Base-by-base conservation (phyloP, 53 echinoderm and acorn worm species). In the Holothuria scabra region DNA sequence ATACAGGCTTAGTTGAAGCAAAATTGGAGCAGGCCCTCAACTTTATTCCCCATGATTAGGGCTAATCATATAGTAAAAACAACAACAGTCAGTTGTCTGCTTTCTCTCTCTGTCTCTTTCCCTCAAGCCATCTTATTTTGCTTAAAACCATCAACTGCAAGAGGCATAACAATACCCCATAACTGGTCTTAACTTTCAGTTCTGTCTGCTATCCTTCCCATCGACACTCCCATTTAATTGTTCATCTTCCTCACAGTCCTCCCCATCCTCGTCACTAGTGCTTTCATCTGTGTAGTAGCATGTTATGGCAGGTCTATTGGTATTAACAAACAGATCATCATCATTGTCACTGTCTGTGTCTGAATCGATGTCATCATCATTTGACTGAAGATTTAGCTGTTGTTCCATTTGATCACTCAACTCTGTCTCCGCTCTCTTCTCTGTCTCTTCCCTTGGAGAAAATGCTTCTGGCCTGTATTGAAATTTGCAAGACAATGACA, bases 311-410 rank as follows among this genome's bases (percentile, higher is more conserved):
- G 97, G 93, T 76, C 92, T 71, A 74, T 97, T 97, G 3, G 97
- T 97, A 57, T 97, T 97, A 46, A 97, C 92, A 80, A 94, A 97
- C 81, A 97, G 67, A 56, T 95, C 95, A 31, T 93, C 86, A 44
- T 94, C 93, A 31, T 86, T 87, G 46, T 86, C 91, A 22, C 72
- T 85, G 76, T 94, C 78, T 16, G 78, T 57, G 21, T 78, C 78
- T 28, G 78, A 78, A 32, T 57, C 89, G 9, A 74, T 65, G 9
- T 75, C 66, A 6, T 38, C 79, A n/a, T 85, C 74, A 3, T 87
- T 34, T 18, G 65, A 74, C 1, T 81, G 55, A 26, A 46, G 56
- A 70, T 28, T 49, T 25, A 49, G 22, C 52, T 56, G 52, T 74
- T 67, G 7, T 52, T 31, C 26, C 62, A 65, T 71, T 80, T 69